Conservation (phyloP, 2,797 vertebrate genomes). For the Betta splendens region DNA sequence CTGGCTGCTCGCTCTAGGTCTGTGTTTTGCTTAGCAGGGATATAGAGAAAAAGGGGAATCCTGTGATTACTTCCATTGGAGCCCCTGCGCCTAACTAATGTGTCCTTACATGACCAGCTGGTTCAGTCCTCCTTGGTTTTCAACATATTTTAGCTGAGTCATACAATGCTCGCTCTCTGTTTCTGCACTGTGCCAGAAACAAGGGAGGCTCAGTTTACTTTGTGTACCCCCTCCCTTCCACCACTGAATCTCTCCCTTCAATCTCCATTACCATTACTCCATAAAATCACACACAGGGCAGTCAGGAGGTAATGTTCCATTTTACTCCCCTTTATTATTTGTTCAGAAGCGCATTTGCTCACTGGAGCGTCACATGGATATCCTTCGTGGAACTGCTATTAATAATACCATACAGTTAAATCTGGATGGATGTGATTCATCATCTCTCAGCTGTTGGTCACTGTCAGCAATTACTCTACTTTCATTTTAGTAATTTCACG, state of each 20-base stretch:
- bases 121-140: slow-evolving; percentile 61
- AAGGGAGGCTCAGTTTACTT: slow-evolving; percentile 74
- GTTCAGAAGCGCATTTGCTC: slow-evolving; percentile 49
- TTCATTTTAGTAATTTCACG: slow-evolving; percentile 59
- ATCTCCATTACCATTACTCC: slow-evolving; percentile 58
- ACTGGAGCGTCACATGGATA: slow-evolving; percentile 55
- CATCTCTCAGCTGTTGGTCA: slow-evolving; percentile 59
- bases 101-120: slow-evolving; percentile 66
- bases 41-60: background rate
- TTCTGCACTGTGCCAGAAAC: slow-evolving; percentile 72
- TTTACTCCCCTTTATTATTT: slow-evolving; percentile 18
- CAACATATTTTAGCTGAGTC: slow-evolving; percentile 68
- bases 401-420: slow-evolving; percentile 65
- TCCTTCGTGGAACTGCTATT: slow-evolving; percentile 67
- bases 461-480: slow-evolving; percentile 56
- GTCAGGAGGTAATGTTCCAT: slow-evolving; percentile 45
- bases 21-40: slow-evolving; percentile 7
- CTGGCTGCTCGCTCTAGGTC: slow-evolving; percentile 7
- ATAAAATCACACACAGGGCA: slow-evolving; percentile 62
- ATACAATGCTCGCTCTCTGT: slow-evolving; percentile 60
- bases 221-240: slow-evolving; percentile 69
- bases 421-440: slow-evolving; percentile 62
- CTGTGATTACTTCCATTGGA: background rate
- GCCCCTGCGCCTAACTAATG: slow-evolving; percentile 6
- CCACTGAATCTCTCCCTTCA: slow-evolving; percentile 62